Evolutionary conservation across 1,140 invertebrate genomes (phyloP).

Genomic region (Procambarus clarkii): DNA sequence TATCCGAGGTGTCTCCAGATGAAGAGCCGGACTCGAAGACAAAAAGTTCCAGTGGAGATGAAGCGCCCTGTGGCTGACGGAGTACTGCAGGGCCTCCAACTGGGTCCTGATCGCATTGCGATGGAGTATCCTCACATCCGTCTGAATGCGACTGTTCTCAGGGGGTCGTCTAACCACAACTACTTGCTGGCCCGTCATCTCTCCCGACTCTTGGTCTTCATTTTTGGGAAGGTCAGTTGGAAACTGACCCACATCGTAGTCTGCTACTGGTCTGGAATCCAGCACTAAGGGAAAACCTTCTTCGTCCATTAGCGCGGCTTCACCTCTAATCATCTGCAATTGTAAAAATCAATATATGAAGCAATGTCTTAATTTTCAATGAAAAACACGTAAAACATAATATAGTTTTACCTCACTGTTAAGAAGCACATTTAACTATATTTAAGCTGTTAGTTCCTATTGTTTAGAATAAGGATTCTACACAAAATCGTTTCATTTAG

Average conservation of each 20-base stretch:
- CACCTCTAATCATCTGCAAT: too few relatives aligned
- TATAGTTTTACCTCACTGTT: too few relatives aligned
- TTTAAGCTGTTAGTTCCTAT: too few relatives aligned
- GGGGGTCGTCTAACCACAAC: constrained; percentile 3
- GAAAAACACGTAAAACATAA: too few relatives aligned
- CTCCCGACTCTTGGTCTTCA: constrained; percentile 35
- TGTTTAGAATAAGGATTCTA: too few relatives aligned
- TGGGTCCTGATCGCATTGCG: not conserved
- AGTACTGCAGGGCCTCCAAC: not conserved
- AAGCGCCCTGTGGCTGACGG: not conserved
- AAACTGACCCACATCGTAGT: not conserved
- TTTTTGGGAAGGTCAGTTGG: too few relatives aligned
- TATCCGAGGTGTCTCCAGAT: not conserved
- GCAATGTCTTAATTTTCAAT: too few relatives aligned
- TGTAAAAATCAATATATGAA: too few relatives aligned
- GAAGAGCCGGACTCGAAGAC: not conserved
- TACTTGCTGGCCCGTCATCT: constrained; percentile 14
- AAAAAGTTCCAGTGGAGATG: not conserved
- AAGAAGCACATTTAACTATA: too few relatives aligned
- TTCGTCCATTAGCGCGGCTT: constrained; percentile 22
- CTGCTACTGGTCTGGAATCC: not conserved
- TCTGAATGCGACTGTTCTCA: not conserved
- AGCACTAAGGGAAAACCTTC: constrained; percentile 27
- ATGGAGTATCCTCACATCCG: not conserved
- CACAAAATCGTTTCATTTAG: too few relatives aligned